Base-by-base conservation (phyloP, 2,888 invertebrate species). In the Cyclophora punctaria region DNA sequence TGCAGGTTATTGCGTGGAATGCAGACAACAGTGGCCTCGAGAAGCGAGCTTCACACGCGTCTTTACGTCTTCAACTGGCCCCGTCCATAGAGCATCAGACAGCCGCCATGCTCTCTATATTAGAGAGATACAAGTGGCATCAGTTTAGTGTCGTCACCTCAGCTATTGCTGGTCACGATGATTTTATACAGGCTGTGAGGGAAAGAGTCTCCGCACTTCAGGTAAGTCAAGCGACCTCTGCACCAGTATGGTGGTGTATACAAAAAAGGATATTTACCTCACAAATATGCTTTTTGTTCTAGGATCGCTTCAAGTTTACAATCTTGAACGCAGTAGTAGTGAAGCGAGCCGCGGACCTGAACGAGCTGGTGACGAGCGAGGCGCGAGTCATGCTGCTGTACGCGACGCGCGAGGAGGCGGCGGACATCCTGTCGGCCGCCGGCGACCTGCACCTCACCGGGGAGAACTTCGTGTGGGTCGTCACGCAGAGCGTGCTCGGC, bases 21-120 rank as follows among this genome's bases (percentile, higher is more conserved):
- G 97, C 98, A 5, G 98, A 98, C 82, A 98, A 98, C 83, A 96
- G 98, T 43, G 98, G 97, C 42, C 90, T 97, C 53, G 92, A 92
- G 69, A 88, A 92, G 58, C 83, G 93, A 59, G 95, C 96, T 43
- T 95, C 96, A 35, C 95, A 96, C 80, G 95, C 96, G 48, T 96
- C 96, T 53, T 90, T 98, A 67, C 95, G 96, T 71, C 91, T 97
- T 60, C 98, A 98, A 84, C 90, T 99, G 79, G 98, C 98, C 50
- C 98, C 99, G 57, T 97, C 98, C 50, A 92, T 99, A 67, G 96
- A 97, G 82, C 98, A 99, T 79, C 98, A 98, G 86, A 97, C 97
- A 43, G 95, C 96, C 48, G 98, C 98, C 50, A 98, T 98, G 97
- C 83, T 98, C 67, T 96, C 96, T 74, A 96, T 99, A 71, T 89